Evolutionary conservation across 2,113 vertebrate genomes (phyloP), one percentile per base, ranked within the genome.

Genomic region (Solenodon paradoxus): DNA sequence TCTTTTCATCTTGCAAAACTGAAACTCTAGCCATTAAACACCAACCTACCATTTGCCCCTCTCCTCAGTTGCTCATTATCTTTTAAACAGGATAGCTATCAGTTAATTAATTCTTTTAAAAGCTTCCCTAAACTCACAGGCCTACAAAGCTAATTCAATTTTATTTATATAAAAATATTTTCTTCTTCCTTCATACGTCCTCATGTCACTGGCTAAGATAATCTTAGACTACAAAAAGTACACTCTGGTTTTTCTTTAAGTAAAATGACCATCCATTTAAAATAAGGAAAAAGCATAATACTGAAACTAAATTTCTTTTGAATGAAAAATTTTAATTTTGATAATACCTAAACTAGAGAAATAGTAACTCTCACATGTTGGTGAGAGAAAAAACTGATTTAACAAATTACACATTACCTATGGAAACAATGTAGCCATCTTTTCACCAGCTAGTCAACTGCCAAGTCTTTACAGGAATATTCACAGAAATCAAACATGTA

Each of bases 401-500:
- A 75, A 80, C 28, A 95, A 84, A 71, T 49, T 96, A 74, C 7
- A 82, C 7, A 92, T 16, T 57, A 78, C 40, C 55, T 51, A 85
- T 69, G n/a, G 59, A 95, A 80, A 87, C 72, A 90, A 71, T 69
- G 59, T 59, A 59, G 17, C 9, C 13, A 69, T 77, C 17, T 78
- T 57, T 74, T 63, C 16, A 66, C 11, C 4, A 74, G 17, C 40
- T 77, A 72, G 66, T 94, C 47, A 83, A 68, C 45, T 72, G 15
- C 40, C 30, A 95, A 77, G 12, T 53, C 15, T 88, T 94, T 68
- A 88, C 4, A 81, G 49, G 72, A n/a, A 77, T 22, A 82, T n/a
- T 91, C 35, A 74, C 7, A 93, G 87, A 94, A 87, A 83, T 71
- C 78, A 89, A 49, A 93, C 89, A 80, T n/a, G n/a, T 47, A 90